phyloP scores from a whole-genome alignment of 2,888 invertebrate species.

The Cryptus viduatorius region DNA sequence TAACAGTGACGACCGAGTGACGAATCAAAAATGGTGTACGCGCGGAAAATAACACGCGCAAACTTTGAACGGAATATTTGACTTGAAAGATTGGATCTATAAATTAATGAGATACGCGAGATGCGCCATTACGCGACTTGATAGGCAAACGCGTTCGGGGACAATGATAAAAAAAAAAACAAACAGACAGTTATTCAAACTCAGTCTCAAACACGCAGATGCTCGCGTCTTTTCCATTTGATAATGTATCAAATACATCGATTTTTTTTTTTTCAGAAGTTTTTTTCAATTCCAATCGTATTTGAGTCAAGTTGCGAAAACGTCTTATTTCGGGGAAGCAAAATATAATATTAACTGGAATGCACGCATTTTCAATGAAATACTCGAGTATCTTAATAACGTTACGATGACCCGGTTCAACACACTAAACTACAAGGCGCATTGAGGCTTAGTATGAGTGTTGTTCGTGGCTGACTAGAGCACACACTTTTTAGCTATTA shows the following conservation, averaged over 20 bases:
- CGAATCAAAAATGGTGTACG: background rate
- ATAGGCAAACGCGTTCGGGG: background rate
- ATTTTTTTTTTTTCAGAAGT: no score
- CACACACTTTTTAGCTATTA: constrained; percentile 77
- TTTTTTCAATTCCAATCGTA: constrained; percentile 6
- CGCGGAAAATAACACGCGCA: background rate
- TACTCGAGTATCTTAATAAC: constrained; percentile 19
- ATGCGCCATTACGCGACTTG: background rate
- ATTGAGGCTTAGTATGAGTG: constrained; percentile 79
- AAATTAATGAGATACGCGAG: background rate
- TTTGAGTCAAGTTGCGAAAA: constrained; percentile 26
- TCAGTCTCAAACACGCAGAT: constrained; percentile 52
- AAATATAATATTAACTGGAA: constrained; percentile 8
- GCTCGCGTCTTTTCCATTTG: constrained; percentile 19
- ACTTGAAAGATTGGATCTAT: background rate
- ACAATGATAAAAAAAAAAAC: constrained; percentile 12
- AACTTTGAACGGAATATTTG: background rate
- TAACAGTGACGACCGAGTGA: background rate
- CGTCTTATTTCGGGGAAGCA: constrained; percentile 27
- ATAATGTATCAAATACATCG: background rate
- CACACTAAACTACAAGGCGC: constrained; percentile 80
- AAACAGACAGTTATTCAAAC: constrained; percentile 16
- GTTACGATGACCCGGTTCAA: constrained; percentile 42
- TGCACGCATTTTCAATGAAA: constrained; percentile 1
- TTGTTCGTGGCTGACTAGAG: constrained; percentile 82